These are phyloP conservation scores for Paramacrobiotus metropolitanus DNA, from an alignment of 1,140 invertebrate species.

Conservation along the genomic window DNA sequence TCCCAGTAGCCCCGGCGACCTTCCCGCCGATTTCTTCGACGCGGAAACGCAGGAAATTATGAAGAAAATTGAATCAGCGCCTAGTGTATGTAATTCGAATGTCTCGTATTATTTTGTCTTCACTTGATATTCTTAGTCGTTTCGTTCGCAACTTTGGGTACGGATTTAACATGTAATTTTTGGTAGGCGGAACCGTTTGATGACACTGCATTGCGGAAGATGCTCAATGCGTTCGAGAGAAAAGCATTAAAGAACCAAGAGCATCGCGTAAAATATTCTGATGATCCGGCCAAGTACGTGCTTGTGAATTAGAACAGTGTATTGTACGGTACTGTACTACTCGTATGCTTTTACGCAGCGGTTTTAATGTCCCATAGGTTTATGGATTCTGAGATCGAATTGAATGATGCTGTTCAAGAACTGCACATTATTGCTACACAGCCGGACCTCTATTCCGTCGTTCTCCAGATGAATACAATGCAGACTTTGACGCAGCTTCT, in stretches of 20 bases:
- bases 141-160: slow-evolving; percentile 6
- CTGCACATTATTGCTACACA: slow-evolving; percentile 80
- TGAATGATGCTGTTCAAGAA: slow-evolving; percentile 74
- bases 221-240: slow-evolving; percentile 80
- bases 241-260: slow-evolving; percentile 80
- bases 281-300: slow-evolving; percentile 65
- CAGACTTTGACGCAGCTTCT: slow-evolving; percentile 74
- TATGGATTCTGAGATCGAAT: slow-evolving; percentile 93
- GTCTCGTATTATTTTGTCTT: too few relatives aligned
- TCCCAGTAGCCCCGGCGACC: neutral
- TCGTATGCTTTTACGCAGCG: too few relatives aligned
- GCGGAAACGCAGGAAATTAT: slow-evolving; percentile 53
- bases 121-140: slow-evolving; percentile 18
- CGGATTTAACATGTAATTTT: slow-evolving; percentile 7
- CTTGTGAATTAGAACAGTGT: slow-evolving; percentile 9
- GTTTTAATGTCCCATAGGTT: slow-evolving; percentile 50
- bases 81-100: too few relatives aligned
- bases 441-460: slow-evolving; percentile 71
- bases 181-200: slow-evolving; percentile 46
- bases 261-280: slow-evolving; percentile 93
- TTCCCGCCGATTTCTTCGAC: slow-evolving; percentile 20
- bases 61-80: slow-evolving; percentile 55
- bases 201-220: slow-evolving; percentile 60
- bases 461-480: slow-evolving; percentile 67
- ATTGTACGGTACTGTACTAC: too few relatives aligned